These are phyloP conservation scores for Tautogolabrus adspersus DNA, from an alignment of 2,113 vertebrate genomes.

Conservation along the genomic window DNA sequence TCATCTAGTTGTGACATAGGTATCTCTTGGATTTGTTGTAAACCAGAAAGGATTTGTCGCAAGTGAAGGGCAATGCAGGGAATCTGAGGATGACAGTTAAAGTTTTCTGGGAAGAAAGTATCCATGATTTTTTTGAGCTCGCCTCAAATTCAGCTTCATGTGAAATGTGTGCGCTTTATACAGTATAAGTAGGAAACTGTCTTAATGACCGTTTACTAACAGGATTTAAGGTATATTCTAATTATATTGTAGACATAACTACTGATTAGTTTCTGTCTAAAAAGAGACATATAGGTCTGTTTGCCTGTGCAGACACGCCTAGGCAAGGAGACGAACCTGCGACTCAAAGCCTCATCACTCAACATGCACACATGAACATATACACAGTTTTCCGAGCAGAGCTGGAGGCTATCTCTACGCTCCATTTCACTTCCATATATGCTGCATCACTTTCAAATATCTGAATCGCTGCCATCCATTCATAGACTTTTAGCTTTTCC, in stretches of 20 bases:
- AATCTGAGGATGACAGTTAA: neutral
- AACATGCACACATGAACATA: conserved; percentile 36
- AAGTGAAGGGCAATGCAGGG: conserved; percentile 4
- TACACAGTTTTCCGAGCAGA: conserved; percentile 23
- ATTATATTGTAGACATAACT: neutral
- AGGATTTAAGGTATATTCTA: neutral
- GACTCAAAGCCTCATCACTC: conserved; percentile 42
- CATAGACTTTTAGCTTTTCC: neutral
- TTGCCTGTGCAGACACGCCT: conserved; percentile 50
- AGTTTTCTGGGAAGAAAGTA: neutral
- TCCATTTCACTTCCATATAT: conserved; percentile 33
- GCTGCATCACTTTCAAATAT: neutral
- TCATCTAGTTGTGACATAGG: conserved; percentile 1
- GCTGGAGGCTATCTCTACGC: conserved; percentile 32
- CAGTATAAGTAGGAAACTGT: neutral
- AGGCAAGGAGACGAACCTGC: conserved; percentile 10
- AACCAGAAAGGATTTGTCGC: conserved; percentile 19
- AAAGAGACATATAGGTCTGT: conserved; percentile 16
- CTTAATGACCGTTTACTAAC: neutral
- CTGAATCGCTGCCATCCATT: conserved; percentile 12
- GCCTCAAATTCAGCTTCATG: neutral
- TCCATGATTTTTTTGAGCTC: neutral
- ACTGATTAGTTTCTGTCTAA: neutral
- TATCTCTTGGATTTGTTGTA: neutral
- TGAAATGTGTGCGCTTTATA: too few relatives aligned